Evolutionary conservation across 2,888 invertebrate species (phyloP).

Genomic region (Drosophila colorata): DNA sequence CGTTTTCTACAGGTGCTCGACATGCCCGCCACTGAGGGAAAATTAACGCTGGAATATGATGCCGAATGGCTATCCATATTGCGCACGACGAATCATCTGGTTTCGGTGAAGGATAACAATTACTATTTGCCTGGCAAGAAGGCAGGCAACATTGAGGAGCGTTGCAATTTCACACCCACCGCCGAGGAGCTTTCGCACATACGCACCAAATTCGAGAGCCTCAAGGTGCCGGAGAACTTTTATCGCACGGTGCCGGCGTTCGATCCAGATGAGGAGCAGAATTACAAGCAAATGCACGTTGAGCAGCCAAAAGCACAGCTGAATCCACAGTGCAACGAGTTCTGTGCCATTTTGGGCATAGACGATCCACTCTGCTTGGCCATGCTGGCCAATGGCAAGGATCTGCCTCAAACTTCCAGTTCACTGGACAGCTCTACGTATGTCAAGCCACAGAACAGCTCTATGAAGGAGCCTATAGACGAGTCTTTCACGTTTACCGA

Average conservation of each 20-base stretch:
- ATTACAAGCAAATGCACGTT: constrained; percentile 82
- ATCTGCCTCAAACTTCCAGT: constrained; percentile 74
- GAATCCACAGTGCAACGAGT: constrained; percentile 89
- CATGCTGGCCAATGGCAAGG: constrained; percentile 86
- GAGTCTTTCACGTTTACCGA: not conserved
- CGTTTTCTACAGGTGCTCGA: constrained; percentile 95
- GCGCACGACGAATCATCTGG: constrained; percentile 94
- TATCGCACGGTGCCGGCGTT: constrained; percentile 90
- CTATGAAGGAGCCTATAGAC: not conserved
- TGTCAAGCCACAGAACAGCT: constrained; percentile 16
- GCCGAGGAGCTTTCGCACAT: constrained; percentile 90
- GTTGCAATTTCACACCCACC: constrained; percentile 88
- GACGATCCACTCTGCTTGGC: constrained; percentile 92
- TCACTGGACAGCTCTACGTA: constrained; percentile 50
- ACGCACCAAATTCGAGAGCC: constrained; percentile 88
- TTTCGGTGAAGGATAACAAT: constrained; percentile 89
- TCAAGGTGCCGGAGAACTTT: constrained; percentile 93
- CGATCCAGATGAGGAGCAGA: constrained; percentile 78
- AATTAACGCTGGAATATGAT: constrained; percentile 88
- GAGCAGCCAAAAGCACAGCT: constrained; percentile 86
- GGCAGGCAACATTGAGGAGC: constrained; percentile 86
- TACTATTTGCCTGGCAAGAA: constrained; percentile 93
- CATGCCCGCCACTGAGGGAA: constrained; percentile 34
- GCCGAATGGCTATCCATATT: constrained; percentile 97
- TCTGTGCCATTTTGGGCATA: constrained; percentile 90